Evolutionary conservation across 2,113 vertebrate species (phyloP).

Genomic region (Calyptommatus sinebrachiatus): DNA sequence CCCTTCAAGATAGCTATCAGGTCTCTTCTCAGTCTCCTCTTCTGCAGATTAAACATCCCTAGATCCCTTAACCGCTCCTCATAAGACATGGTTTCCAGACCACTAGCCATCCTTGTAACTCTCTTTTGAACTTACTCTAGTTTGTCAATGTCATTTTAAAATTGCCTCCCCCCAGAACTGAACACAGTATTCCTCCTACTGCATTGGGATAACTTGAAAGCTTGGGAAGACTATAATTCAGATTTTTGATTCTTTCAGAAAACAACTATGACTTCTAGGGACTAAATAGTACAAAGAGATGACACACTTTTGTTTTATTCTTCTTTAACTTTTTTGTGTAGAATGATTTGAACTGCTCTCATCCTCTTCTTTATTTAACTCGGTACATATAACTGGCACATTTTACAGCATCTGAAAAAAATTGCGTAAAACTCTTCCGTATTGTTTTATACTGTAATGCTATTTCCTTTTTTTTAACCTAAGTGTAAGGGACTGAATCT

Average conservation of each 20-base stretch:
- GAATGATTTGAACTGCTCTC: background rate
- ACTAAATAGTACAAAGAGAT: background rate
- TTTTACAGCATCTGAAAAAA: slow-evolving; percentile 13
- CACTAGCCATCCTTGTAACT: too few species aligned
- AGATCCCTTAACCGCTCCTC: too few species aligned
- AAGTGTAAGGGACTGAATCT: background rate
- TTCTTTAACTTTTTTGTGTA: background rate
- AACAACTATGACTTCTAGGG: background rate
- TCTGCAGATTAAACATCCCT: too few species aligned
- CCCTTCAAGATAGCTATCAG: too few species aligned
- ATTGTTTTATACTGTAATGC: background rate
- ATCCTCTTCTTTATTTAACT: background rate
- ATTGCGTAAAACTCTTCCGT: background rate
- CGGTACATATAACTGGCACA: background rate
- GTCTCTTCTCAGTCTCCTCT: too few species aligned
- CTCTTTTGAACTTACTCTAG: too few species aligned
- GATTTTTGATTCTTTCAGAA: background rate
- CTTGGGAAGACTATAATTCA: background rate
- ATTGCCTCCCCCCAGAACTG: too few species aligned
- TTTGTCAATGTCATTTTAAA: too few species aligned
- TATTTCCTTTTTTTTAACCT: rapidly evolving
- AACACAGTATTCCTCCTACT: too few species aligned
- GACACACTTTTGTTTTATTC: background rate
- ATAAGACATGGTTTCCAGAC: too few species aligned
- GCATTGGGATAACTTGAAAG: background rate